Conservation (phyloP, 2,797 vertebrate species). For the Poeciliopsis infans region DNA sequence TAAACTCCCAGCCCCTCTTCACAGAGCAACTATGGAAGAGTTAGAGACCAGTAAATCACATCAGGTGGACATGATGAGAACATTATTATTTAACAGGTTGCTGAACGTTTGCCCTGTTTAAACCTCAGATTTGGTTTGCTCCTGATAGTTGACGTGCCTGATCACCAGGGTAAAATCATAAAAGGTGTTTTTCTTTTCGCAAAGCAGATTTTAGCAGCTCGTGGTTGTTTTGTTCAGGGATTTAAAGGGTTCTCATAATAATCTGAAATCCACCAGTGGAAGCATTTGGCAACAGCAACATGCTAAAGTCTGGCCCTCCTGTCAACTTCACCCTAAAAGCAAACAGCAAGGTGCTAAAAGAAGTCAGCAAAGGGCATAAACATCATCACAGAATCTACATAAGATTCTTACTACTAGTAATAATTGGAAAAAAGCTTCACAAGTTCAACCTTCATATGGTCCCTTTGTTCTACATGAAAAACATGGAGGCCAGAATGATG, state of each 20-base stretch:
- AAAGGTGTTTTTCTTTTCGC: background rate
- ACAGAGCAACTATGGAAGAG: background rate
- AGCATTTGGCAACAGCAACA: background rate
- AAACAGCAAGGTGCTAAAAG: background rate
- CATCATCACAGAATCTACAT: background rate
- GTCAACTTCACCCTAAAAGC: background rate
- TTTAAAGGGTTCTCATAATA: background rate
- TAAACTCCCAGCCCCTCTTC: background rate
- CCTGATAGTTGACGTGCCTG: background rate
- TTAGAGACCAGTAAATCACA: background rate
- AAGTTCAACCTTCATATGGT: background rate
- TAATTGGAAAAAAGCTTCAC: background rate
- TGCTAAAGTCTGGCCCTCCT: background rate
- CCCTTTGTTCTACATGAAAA: background rate
- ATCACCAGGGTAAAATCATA: background rate
- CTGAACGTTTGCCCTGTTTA: no score
- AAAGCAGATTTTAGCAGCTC: background rate
- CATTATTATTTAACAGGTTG: background rate
- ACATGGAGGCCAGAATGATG: background rate
- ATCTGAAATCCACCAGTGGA: background rate
- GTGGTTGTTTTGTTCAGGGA: no score
- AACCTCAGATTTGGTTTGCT: background rate
- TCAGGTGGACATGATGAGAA: background rate
- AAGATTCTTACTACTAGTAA: background rate
- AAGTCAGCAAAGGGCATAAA: background rate